Conservation (phyloP, 2,797 vertebrate genomes). For the Nothura maculosa region DNA sequence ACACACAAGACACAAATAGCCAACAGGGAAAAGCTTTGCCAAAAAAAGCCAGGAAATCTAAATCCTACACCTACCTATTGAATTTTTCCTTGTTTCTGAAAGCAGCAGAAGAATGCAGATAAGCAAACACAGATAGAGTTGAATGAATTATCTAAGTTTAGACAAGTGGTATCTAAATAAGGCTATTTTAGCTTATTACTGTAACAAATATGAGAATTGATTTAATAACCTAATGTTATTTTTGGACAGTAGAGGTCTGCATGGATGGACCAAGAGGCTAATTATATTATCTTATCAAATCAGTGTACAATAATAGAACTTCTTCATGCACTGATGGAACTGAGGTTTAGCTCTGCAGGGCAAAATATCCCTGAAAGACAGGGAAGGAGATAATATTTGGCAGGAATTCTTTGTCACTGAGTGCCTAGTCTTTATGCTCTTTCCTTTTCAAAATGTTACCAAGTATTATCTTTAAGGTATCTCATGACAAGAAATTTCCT, state of each 20-base stretch:
- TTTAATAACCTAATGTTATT: constrained; percentile 65
- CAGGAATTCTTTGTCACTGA: background rate
- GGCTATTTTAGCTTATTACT: constrained; percentile 48
- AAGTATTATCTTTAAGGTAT: constrained; percentile 11
- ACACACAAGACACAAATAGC: background rate
- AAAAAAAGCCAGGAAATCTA: constrained; percentile 13
- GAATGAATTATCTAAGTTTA: constrained; percentile 54
- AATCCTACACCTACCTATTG: background rate
- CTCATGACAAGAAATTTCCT: background rate
- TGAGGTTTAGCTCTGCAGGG: background rate
- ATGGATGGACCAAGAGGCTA: constrained; percentile 38
- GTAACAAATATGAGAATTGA: constrained; percentile 35
- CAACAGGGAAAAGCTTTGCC: background rate
- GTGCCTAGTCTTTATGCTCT: background rate
- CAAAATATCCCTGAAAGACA: constrained; percentile 14
- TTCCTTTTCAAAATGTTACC: constrained; percentile 32
- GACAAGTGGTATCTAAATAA: constrained; percentile 54
- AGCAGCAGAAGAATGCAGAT: constrained; percentile 32
- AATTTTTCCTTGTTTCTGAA: constrained; percentile 34
- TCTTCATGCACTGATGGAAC: background rate
- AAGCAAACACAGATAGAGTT: constrained; percentile 29
- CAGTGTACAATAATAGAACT: constrained; percentile 44
- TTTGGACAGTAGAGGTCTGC: constrained; percentile 52
- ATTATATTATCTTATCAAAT: constrained; percentile 65
- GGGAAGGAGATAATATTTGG: background rate